Evolutionary conservation across 2,797 vertebrate genomes (phyloP).

Genomic region (Leptatherina wallacei): DNA sequence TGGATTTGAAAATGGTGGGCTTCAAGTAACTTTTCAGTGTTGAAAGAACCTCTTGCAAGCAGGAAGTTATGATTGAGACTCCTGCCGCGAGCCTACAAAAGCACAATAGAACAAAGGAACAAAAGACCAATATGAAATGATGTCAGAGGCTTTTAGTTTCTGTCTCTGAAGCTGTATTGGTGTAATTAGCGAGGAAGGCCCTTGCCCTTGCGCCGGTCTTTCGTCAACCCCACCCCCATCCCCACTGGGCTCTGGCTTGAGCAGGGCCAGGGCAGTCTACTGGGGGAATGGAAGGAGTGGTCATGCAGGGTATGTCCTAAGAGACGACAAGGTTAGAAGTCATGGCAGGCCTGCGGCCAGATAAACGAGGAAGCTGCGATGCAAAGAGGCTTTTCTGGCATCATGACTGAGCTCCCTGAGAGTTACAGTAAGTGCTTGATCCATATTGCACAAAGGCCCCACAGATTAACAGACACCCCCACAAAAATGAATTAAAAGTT

Average conservation of each 20-base stretch:
- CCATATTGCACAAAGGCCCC: conserved; percentile 80
- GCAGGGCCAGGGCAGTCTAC: conserved; percentile 62
- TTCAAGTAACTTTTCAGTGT: conserved; percentile 27
- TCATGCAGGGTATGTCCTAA: conserved; percentile 50
- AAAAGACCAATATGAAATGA: conserved; percentile 74
- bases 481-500: conserved; percentile 80
- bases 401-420: conserved; percentile 75
- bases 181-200: conserved; percentile 81
- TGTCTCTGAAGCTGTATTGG: conserved; percentile 75
- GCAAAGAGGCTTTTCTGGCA: conserved; percentile 81
- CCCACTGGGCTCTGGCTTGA: conserved; percentile 49
- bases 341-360: conserved; percentile 77
- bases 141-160: conserved; percentile 69
- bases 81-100: conserved; percentile 48
- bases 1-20: conserved; percentile 17
- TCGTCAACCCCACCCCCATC: conserved; percentile 49
- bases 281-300: conserved; percentile 63
- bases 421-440: conserved; percentile 77
- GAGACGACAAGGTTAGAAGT: conserved; percentile 75
- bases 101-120: conserved; percentile 67
- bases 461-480: conserved; percentile 76
- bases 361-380: conserved; percentile 69
- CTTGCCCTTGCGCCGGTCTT: conserved; percentile 73
- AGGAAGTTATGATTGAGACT: conserved; percentile 50
- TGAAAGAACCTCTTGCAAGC: conserved; percentile 52